Base-by-base conservation (phyloP, 2,797 vertebrate species). In the Sylvia borin region DNA sequence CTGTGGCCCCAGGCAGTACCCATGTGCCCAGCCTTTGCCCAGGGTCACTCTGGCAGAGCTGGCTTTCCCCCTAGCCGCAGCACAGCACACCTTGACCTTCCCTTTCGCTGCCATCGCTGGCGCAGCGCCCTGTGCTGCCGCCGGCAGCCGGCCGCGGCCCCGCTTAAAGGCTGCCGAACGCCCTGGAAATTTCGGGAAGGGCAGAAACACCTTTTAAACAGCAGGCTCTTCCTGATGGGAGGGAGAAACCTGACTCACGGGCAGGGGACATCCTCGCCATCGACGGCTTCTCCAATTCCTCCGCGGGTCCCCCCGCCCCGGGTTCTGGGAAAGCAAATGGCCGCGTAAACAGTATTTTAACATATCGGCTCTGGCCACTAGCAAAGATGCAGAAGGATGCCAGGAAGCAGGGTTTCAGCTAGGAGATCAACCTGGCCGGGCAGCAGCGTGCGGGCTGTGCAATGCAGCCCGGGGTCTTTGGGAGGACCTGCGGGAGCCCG, bases 291-390 rank as follows among this genome's bases (percentile, higher is more conserved):
- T 74, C 68, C 47, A 22, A 1, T 47, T 58, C 48, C 81, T 54
- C 57, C 3, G 3, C 1, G 1, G 13, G 29, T 26, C 29, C 40
- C 42, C 36, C 36, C 36, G 36, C 40, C n/a, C 38, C 11, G 6
- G 20, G 9, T 48, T 91, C 65, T 17, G 54, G 1, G 2, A 51
- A 71, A 74, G 55, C n/a, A 21, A 80, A 65, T 4, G 34, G 42
- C 48, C 2, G 2, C 19, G 34, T 53, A 73, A 88, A 67, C 24
- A 29, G 38, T 25, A 16, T 60, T 79, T 76, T 66, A 53, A 50
- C 54, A 36, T 26, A 58, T 0, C 8, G 4, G 10, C 51, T 54
- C 51, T 0, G 1, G 58, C 57, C 17, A 0, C 43, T 54, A 2
- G 0, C 55, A 40, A 57, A 73, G 82, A 76, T 25, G 74, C 58